phyloP scores from a whole-genome alignment of 2,113 vertebrate species.

The Ptyas mucosa region DNA sequence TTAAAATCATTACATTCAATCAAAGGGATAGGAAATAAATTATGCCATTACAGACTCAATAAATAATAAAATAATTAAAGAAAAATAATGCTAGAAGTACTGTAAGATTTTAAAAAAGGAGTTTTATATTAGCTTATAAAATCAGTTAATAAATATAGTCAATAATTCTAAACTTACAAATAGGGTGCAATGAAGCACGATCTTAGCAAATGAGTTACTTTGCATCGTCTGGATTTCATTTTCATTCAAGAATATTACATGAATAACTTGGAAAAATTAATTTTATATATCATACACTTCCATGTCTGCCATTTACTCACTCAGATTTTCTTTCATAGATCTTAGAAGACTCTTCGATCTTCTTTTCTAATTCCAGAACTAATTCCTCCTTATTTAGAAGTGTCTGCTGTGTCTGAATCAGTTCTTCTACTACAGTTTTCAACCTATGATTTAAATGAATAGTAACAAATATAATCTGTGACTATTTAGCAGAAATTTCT shows the following conservation, averaged over 20 bases:
- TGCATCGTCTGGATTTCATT: not conserved
- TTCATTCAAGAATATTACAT: not conserved
- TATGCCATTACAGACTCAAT: not conserved
- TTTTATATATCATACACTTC: not conserved
- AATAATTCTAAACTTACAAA: not conserved
- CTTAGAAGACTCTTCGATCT: conserved; percentile 85
- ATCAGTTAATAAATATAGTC: not conserved
- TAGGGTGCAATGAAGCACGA: not conserved
- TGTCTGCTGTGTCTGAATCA: conserved; percentile 84
- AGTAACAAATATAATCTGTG: not conserved
- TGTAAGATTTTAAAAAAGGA: not conserved
- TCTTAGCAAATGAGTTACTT: not conserved
- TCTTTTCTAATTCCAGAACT: conserved; percentile 82
- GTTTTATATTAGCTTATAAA: not conserved
- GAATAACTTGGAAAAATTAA: not conserved
- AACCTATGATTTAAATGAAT: conserved; percentile 70
- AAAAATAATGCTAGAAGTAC: not conserved
- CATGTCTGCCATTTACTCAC: conserved; percentile 69
- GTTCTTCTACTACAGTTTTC: conserved; percentile 85
- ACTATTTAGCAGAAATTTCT: not conserved
- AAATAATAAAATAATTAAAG: not conserved
- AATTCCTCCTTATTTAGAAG: conserved; percentile 86
- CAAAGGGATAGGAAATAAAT: not conserved
- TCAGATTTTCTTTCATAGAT: conserved; percentile 86
- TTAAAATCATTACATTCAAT: not conserved